Base-by-base conservation (phyloP, 2,888 invertebrate genomes). In the Philaethria dido region DNA sequence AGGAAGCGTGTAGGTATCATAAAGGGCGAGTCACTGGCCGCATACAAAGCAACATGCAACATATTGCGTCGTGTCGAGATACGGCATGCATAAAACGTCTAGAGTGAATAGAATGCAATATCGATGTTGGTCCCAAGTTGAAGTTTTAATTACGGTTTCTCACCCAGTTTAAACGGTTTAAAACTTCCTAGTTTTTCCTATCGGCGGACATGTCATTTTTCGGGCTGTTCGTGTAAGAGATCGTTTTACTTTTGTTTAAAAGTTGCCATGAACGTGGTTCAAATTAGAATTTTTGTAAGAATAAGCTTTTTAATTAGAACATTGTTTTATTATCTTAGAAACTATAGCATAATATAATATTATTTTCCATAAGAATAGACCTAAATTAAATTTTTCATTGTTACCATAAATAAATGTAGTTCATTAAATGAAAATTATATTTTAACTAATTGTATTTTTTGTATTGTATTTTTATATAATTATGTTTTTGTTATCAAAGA, bases 131-230 rank as follows among this genome's bases (percentile, higher is more conserved):
- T 44, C 57, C 47, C 36, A 36, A 33, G 59, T 33, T 33, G 45
- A 68, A 70, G 62, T 70, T 70, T 70, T 70, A 70, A 70, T 68
- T 65, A 68, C 45, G 36, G 45, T 61, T 52, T 69, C 42, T 20
- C 52, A 52, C 48, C 50, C 29, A 67, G 36, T 62, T 67, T 45
- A 62, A 66, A 69, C 47, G 60, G 25, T 64, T 69, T 66, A 64
- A 63, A 52, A 48, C 16, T 47, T 20, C 29, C 18, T 36, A 60
- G 47, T 33, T 63, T 69, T 68, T 45, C 36, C 44, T 62, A 55
- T 67, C 45, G n/a, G 25, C 36, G 64, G 64, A 65, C 61, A 60
- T 48, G 61, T 39, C 25, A 44, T 57, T 55, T 65, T 61, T 61
- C 29, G 60, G 44, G 29, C 50, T 22, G 60, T 50, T 50, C 47